A percentile compares a stretch with the other conserved stretches of the same genome.
Evolutionary conservation across 2,113 vertebrate genomes (phyloP).

Genomic region (Phalacrocorax aristotelis): DNA sequence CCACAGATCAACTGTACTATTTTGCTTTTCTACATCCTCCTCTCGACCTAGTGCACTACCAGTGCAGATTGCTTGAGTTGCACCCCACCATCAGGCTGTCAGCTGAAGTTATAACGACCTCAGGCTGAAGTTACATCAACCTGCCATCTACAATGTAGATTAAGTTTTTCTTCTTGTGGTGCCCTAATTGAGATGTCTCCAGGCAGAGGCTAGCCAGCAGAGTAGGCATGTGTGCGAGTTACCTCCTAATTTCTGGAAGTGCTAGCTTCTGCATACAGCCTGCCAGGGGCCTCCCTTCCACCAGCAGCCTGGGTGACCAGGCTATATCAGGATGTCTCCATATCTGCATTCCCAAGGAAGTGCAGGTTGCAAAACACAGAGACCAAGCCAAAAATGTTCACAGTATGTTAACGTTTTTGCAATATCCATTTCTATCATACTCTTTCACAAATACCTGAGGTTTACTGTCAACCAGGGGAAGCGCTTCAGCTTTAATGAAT

Average conservation of each 20-base stretch:
- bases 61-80: background rate
- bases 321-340: background rate
- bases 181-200: background rate
- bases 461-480: background rate
- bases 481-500: background rate
- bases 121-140: background rate
- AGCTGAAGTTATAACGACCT: background rate
- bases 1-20: background rate
- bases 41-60: background rate
- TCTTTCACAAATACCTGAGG: background rate
- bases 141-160: background rate
- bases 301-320: background rate
- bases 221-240: rapidly evolving
- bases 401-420: background rate
- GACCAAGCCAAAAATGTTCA: background rate
- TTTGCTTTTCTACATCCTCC: background rate
- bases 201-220: background rate
- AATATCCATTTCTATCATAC: background rate
- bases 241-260: background rate
- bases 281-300: background rate
- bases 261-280: background rate
- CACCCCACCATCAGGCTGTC: background rate
- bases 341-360: background rate
- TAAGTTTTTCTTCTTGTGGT: background rate
- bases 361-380: background rate